Conservation (phyloP, 2,113 vertebrate genomes). For the Scophthalmus maximus region DNA sequence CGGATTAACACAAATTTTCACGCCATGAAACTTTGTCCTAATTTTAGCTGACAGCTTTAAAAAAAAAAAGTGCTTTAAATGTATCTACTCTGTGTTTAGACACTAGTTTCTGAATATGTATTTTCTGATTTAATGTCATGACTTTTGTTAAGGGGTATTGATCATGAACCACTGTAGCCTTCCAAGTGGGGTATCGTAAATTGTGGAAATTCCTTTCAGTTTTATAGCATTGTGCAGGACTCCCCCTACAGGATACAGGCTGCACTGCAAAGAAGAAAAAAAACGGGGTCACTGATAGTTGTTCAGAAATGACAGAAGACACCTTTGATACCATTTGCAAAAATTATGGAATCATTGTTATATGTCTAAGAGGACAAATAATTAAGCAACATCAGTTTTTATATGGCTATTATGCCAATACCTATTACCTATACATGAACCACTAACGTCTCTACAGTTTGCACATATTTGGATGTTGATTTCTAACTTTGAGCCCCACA, state of each 20-base stretch:
- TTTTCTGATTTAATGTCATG: constrained; percentile 18
- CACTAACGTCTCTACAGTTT: too few relatives aligned
- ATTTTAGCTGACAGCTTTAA: constrained; percentile 43
- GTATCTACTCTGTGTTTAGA: constrained; percentile 2
- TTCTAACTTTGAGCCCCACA: background rate
- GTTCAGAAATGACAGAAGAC: too few relatives aligned
- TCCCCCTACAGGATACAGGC: constrained; percentile 67
- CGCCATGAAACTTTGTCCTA: constrained; percentile 7
- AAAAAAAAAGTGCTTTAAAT: constrained; percentile 16
- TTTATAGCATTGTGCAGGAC: constrained; percentile 64
- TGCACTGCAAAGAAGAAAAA: constrained; percentile 20
- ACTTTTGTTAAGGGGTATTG: background rate
- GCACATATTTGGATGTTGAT: background rate
- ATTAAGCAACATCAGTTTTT: too few relatives aligned
- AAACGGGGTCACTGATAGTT: too few relatives aligned
- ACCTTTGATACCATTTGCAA: background rate
- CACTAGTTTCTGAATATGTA: constrained; percentile 2
- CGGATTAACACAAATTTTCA: constrained; percentile 39
- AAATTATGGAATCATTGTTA: background rate
- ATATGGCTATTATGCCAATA: too few relatives aligned
- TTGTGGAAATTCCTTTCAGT: background rate
- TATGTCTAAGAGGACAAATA: too few relatives aligned
- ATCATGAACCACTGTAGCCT: constrained; percentile 22
- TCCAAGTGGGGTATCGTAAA: constrained; percentile 6
- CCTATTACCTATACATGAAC: too few relatives aligned